Evolutionary conservation across 2,113 vertebrate species (phyloP), one percentile per base, ranked within the genome.

Genomic region (Brachirus orientalis): DNA sequence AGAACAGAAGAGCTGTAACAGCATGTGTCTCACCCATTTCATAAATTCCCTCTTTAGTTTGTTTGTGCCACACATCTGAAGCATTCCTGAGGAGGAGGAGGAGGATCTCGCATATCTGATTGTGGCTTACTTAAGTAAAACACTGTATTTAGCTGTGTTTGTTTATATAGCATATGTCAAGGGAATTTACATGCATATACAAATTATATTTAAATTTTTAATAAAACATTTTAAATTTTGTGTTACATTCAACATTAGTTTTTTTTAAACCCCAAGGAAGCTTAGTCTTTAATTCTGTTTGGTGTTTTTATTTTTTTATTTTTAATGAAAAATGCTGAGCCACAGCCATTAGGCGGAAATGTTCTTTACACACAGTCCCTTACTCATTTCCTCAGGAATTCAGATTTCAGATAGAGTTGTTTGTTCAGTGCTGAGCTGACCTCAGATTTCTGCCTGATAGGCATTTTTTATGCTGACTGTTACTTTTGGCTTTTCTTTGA

Each of bases 301-400:
- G n/a, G n/a, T 41, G 35, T 28, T 28, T 4, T 28, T 28, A 28
- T 28, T 47, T 8, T 41, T 72, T 37, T 13, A 10, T n/a, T 22
- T 22, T 36, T 20, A 9, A 33, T 28, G 40, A 44, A 16, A 44
- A 40, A 44, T 33, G 10, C n/a, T 55, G 10, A 58, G 56, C 20
- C 37, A 37, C 40, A 38, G 56, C 54, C n/a, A 43, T 18, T 48
- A 51, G 35, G 66, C 35, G 16, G 9, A 52, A 33, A n/a, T n/a
- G 28, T 28, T 28, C 28, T 28, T 28, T 7, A 55, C 20, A 17
- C 45, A 44, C 2, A 20, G 50, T 22, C 63, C 62, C 65, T 62
- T 83, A 51, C 57, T 88, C 60, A 75, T 84, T 90, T 88, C 80
- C 85, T 60, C 66, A 84, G 84, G 84, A 86, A 84, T 88, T 41